phyloP scores from a whole-genome alignment of 2,888 invertebrate species.

The Phrixothrix hirtus region DNA sequence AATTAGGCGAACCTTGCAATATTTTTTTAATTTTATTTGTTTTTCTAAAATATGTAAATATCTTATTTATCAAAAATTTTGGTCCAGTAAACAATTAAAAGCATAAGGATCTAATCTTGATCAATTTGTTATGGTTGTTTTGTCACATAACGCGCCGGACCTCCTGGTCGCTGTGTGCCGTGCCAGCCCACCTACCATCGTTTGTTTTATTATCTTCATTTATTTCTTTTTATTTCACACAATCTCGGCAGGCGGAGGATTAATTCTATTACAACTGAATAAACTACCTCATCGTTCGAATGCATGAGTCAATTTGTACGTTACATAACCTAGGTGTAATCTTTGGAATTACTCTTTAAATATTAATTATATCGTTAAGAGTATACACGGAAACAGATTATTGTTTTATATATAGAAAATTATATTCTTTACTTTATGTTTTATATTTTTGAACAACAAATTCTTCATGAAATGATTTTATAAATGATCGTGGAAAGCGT shows the following conservation, averaged over 20 bases:
- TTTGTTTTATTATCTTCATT: conserved; percentile 53
- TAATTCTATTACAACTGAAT: conserved; percentile 53
- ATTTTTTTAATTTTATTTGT: background rate
- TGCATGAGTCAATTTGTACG: conserved; percentile 41
- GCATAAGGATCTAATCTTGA: conserved; percentile 53
- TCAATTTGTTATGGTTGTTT: conserved; percentile 56
- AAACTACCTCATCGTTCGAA: conserved; percentile 43
- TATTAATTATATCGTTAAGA: too few relatives aligned
- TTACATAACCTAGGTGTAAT: conserved; percentile 9
- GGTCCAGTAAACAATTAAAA: conserved; percentile 55
- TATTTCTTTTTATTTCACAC: conserved; percentile 49
- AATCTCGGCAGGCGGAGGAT: conserved; percentile 48
- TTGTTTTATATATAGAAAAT: too few relatives aligned
- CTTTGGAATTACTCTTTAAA: background rate
- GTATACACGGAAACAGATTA: too few relatives aligned
- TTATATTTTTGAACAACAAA: too few relatives aligned
- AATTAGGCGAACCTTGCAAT: too few relatives aligned
- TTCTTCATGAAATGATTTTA: too few relatives aligned
- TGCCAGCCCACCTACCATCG: conserved; percentile 52
- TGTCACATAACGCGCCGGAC: conserved; percentile 56
- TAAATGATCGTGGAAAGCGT: too few relatives aligned
- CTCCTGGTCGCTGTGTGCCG: conserved; percentile 52
- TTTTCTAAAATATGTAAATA: conserved; percentile 15
- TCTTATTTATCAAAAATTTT: conserved; percentile 42
- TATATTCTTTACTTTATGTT: too few relatives aligned